Evolutionary conservation across 1,140 invertebrate genomes (phyloP), one percentile per base, ranked within the genome.

Genomic region (Apis laboriosa): DNA sequence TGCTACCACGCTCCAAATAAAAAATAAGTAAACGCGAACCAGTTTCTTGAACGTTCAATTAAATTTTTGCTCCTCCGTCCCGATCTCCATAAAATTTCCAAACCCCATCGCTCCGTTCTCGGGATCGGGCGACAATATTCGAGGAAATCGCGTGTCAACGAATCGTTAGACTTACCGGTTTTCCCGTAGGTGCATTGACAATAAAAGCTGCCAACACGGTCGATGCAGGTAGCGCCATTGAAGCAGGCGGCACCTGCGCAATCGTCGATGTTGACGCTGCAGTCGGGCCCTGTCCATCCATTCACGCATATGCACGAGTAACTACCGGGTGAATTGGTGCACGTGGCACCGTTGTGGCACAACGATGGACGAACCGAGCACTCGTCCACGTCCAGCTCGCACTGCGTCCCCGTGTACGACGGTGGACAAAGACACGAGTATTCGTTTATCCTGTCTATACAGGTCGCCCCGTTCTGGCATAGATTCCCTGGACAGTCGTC

Each of bases 221-320:
- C 98, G 86, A 99, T 97, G 93, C 99, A 99, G 0, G 98, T 99
- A 53, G 98, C 99, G 0, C 98, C 98, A 91, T 99, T 99, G 94
- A 99, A 98, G 93, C 99, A 99, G 0, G 98, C 97, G 0, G 97
- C 97, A 34, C 96, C 97, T 4, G 97, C 97, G 92, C 98, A 99
- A 93, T 99, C 98, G 92, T 99, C 98, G 88, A 98, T 98, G 94
- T 99, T 99, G 88, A 97, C 96, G 24, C 97, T 97, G 93, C 98
- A 99, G 90, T 99, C 97, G 0, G 96, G 95, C 8, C 98, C 98
- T 0, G 97, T 97, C 98, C 98, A 99, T 24, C 98, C 98, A 91
- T 98, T 99, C 55, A 99, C 98, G 93, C 99, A 99, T 90, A 99
- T 99, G 94, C 99, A 99, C 2, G 97, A 97, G 94, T 97, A 99